Conservation (phyloP, 2,797 vertebrate species). For the Meriones psammophilus region DNA sequence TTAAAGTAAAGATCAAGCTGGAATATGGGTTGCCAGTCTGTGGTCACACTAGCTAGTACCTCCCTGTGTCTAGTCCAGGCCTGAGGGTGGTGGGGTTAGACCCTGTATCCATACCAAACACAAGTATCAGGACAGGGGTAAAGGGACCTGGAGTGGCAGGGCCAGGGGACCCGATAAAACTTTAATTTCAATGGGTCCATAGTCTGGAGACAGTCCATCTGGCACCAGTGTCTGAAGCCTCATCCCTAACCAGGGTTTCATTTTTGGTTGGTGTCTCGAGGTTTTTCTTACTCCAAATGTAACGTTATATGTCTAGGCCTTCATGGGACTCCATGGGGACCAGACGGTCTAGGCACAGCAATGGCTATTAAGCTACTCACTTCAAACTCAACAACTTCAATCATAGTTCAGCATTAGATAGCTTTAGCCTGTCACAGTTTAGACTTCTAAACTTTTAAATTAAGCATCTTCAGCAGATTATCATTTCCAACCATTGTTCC, state of each 20-base stretch:
- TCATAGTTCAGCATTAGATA: neutral
- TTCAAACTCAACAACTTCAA: conserved; percentile 53
- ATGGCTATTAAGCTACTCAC: neutral
- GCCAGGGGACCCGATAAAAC: neutral
- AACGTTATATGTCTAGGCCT: conserved; percentile 11
- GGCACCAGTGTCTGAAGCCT: neutral
- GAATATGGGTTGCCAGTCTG: neutral
- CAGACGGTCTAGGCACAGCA: neutral
- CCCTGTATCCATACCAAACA: neutral
- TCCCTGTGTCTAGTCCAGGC: neutral
- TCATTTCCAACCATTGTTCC: conserved; percentile 29
- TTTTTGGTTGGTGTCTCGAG: neutral
- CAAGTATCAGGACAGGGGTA: neutral
- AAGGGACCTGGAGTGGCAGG: neutral
- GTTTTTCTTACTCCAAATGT: conserved; percentile 34
- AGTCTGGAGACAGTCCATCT: neutral
- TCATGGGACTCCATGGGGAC: conserved; percentile 4
- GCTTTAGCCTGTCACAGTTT: conserved; percentile 17
- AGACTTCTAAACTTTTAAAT: neutral
- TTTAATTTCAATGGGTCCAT: neutral
- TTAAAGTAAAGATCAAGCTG: neutral
- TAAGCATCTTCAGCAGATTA: neutral
- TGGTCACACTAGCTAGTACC: neutral
- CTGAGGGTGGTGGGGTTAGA: neutral
- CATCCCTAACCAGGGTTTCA: neutral